Percentiles rank a stretch among this genome's conserved stretches.
Evolutionary conservation across 1,140 invertebrate genomes (phyloP).

Genomic region (Hylaeus volcanicus): DNA sequence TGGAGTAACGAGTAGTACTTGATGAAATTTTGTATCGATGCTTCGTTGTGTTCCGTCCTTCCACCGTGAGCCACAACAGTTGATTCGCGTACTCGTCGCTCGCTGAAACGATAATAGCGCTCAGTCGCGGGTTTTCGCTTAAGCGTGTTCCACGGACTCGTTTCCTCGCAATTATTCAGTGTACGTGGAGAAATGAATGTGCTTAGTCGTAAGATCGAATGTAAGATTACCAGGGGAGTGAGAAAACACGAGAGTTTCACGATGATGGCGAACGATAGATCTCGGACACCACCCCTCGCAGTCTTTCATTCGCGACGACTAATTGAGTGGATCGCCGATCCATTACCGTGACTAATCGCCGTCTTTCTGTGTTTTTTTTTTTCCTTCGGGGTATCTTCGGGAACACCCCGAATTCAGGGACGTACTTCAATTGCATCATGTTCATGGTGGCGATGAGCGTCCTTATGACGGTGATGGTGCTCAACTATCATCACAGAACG

Average conservation of each 20-base stretch:
- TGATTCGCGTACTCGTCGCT: no score
- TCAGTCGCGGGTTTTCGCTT: no score
- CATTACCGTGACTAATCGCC: slow-evolving; percentile 75
- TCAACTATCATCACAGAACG: slow-evolving; percentile 99
- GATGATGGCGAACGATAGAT: background rate
- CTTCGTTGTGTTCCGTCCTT: no score
- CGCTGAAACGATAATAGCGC: no score
- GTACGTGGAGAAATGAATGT: slow-evolving; percentile 7
- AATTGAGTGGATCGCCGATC: slow-evolving; percentile 3
- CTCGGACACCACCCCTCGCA: no score
- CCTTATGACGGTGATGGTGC: slow-evolving; percentile 97
- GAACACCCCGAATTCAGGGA: slow-evolving; percentile 86
- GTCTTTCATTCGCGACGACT: slow-evolving; percentile 53
- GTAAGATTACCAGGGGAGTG: slow-evolving; percentile 45
- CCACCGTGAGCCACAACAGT: no score
- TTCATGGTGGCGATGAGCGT: slow-evolving; percentile 99
- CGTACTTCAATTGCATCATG: slow-evolving; percentile 99
- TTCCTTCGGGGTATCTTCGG: slow-evolving; percentile 66
- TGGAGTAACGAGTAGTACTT: no score
- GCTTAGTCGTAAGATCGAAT: slow-evolving; percentile 25
- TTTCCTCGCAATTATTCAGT: background rate
- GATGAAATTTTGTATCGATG: no score
- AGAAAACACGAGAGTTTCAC: background rate
- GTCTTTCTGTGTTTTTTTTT: slow-evolving; percentile 65
- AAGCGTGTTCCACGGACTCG: no score